Evolutionary conservation across 2,797 vertebrate genomes (phyloP), one percentile per base, ranked within the genome.

Genomic region (Sparus aurata): DNA sequence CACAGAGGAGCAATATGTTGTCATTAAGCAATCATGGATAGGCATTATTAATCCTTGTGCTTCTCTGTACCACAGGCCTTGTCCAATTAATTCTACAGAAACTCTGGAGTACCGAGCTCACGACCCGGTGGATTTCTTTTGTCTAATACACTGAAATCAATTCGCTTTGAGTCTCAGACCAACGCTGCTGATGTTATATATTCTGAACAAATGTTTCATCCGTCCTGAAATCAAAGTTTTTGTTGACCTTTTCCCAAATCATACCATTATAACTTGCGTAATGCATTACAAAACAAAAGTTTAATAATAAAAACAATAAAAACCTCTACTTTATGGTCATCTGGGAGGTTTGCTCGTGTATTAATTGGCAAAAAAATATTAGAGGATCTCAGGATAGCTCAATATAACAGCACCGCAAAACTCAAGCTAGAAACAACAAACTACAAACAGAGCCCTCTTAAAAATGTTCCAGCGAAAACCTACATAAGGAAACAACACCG

Each of bases 1-100:
- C 83, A 88, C 63, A 90, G 75, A 85, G 60, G 62, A 88, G 72
- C 89, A 88, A 78, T 86, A 84, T 73, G 71, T 45, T 85, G 81
- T 88, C 77, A 89, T 83, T 61, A 49, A 34, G 75, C 84, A 79
- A 87, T 87, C 75, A 73, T 79, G 73, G 79, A 84, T 58, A 88
- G 69, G 73, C 78, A 62, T 80, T 79, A 12, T 53, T 92, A 87
- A 93, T 89, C 90, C 87, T 22, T 16, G 27, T 41, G n/a, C 66
- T 22, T 68, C 55, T 68, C 60, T 67, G 49, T 46, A 55, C 54
- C 60, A 73, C 76, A 63, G 73, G 45, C 64, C 64, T 43, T 25
- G 18, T 68, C 57, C 46, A 70, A 69, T 84, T 82, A 73, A 87
- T 91, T 72, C 84, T n/a, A 70, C 54, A 61, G 52, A n/a, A 43